Evolutionary conservation across 2,113 vertebrate genomes (phyloP).

Genomic region (Dolichotis patagonum): DNA sequence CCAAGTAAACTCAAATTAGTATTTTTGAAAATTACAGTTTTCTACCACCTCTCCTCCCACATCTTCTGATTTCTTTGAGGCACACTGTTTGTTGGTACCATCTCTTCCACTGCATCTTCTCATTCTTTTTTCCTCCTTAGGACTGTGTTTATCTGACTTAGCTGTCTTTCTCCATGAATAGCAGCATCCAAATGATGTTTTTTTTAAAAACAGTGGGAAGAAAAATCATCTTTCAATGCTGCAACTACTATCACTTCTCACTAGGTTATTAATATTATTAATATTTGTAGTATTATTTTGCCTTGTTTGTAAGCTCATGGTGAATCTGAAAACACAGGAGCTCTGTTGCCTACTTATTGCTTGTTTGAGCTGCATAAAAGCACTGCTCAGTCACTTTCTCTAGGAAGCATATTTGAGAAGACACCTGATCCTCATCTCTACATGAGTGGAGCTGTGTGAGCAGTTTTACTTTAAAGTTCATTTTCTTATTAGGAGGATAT

Average conservation of each 20-base stretch:
- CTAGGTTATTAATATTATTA: neutral
- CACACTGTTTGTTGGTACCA: neutral
- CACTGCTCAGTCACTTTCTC: neutral
- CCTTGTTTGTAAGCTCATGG: neutral
- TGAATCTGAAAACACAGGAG: neutral
- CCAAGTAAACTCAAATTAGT: slow-evolving; percentile 7
- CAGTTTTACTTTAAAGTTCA: neutral
- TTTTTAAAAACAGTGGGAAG: slow-evolving; percentile 34
- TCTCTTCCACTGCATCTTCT: neutral
- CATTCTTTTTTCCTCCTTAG: neutral
- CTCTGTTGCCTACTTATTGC: neutral
- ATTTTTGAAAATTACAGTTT: slow-evolving; percentile 52
- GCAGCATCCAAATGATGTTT: neutral
- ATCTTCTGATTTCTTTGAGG: neutral
- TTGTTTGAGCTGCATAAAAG: neutral
- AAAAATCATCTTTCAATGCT: slow-evolving; percentile 4
- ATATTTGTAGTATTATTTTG: neutral
- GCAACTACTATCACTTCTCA: neutral
- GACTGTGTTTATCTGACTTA: neutral
- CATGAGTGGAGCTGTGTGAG: neutral
- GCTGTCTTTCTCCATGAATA: neutral
- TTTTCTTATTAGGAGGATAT: neutral
- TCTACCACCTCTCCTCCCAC: neutral
- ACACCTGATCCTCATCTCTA: neutral
- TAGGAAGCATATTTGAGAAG: neutral